These are phyloP conservation scores for Tetheella fluctuosa DNA, from an alignment of 2,888 invertebrate species.

Conservation along the genomic window DNA sequence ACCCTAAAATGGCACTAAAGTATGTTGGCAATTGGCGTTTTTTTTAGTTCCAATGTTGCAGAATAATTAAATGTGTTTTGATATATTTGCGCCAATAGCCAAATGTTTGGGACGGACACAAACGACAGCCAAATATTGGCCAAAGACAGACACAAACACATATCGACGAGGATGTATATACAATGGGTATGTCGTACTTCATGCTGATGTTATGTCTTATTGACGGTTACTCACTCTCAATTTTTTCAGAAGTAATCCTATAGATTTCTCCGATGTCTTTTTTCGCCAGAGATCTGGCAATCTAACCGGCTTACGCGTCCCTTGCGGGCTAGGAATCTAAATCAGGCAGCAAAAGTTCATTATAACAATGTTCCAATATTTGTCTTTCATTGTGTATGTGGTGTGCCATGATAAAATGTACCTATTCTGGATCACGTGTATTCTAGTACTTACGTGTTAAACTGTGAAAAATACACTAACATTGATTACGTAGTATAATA, in stretches of 20 bases:
- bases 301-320: slow-evolving; percentile 63
- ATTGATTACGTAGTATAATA: no score
- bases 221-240: slow-evolving; percentile 70
- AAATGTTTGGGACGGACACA: slow-evolving; percentile 44
- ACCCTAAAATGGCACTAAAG: slow-evolving; percentile 11
- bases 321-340: slow-evolving; percentile 66
- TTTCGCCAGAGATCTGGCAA: slow-evolving; percentile 76
- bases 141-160: slow-evolving; percentile 53
- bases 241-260: slow-evolving; percentile 73
- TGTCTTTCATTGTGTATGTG: slow-evolving; percentile 11
- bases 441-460: neutral
- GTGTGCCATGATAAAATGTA: neutral
- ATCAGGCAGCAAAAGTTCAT: slow-evolving; percentile 48
- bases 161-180: slow-evolving; percentile 51
- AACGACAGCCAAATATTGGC: slow-evolving; percentile 34
- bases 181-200: slow-evolving; percentile 50
- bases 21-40: slow-evolving; percentile 22
- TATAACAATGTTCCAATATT: slow-evolving; percentile 18
- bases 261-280: slow-evolving; percentile 72
- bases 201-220: slow-evolving; percentile 33
- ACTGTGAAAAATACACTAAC: no score
- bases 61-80: slow-evolving; percentile 27
- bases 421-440: no score
- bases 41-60: slow-evolving; percentile 23
- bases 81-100: slow-evolving; percentile 46